Conservation (phyloP, 2,797 vertebrate species). For the Tadarida brasiliensis region DNA sequence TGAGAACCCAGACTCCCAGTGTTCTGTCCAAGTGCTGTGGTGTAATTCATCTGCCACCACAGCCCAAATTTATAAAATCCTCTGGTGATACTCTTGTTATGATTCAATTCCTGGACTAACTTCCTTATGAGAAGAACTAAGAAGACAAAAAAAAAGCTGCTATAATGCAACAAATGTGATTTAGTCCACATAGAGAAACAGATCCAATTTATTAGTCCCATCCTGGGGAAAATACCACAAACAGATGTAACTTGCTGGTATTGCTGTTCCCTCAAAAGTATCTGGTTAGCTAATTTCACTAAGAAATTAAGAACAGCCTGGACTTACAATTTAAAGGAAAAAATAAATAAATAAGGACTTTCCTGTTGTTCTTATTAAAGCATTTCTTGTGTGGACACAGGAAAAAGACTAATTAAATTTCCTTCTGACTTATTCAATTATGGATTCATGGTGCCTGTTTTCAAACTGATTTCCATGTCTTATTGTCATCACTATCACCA, state of each 20-base stretch:
- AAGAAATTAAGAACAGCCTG: slow-evolving; percentile 18
- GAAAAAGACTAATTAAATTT: slow-evolving; percentile 76
- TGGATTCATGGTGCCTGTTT: not conserved
- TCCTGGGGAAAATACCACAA: not conserved
- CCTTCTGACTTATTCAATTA: slow-evolving; percentile 69
- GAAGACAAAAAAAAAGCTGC: not conserved
- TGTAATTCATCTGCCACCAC: not conserved
- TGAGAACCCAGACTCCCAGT: not conserved
- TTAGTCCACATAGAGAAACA: slow-evolving; percentile 36
- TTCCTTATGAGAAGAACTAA: slow-evolving; percentile 50
- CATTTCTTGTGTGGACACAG: slow-evolving; percentile 57
- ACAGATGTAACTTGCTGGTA: not conserved
- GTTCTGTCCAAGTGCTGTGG: not conserved
- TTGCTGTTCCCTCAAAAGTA: not conserved
- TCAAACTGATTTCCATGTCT: slow-evolving; percentile 19
- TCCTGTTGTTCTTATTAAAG: slow-evolving; percentile 12
- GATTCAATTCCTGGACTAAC: slow-evolving; percentile 14
- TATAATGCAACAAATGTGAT: slow-evolving; percentile 14
- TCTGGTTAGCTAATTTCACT: not conserved
- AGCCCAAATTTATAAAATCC: not conserved
- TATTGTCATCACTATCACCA: slow-evolving; percentile 39
- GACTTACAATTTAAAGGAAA: slow-evolving; percentile 5
- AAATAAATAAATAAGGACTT: slow-evolving; percentile 32
- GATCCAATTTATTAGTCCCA: not conserved
- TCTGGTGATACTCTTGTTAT: not conserved